Evolutionary conservation across 1,140 invertebrate species (phyloP).

Genomic region (Drosophila cardini): DNA sequence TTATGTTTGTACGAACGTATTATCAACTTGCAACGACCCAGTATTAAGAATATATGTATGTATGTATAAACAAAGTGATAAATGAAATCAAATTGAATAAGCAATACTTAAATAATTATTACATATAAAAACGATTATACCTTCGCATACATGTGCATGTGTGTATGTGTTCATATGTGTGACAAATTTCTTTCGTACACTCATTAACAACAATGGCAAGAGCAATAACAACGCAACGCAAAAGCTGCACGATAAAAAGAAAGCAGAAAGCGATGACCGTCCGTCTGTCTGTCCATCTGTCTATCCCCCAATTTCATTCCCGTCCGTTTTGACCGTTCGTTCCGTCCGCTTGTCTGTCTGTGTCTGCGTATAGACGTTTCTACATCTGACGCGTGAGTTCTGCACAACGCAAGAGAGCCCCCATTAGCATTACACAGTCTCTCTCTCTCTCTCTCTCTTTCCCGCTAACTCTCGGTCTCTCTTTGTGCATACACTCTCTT

Average conservation of each 20-base stretch:
- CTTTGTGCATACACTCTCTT: constrained; percentile 14
- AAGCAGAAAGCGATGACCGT: constrained; percentile 70
- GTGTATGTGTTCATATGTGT: constrained; percentile 8
- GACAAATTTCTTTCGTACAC: constrained; percentile 74
- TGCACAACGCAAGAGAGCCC: constrained; percentile 65
- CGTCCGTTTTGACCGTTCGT: not conserved
- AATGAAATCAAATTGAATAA: constrained; percentile 73
- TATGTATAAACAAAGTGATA: constrained; percentile 68
- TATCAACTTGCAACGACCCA: constrained; percentile 48
- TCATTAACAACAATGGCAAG: constrained; percentile 43
- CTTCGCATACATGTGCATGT: constrained; percentile 4
- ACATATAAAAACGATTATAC: constrained; percentile 33
- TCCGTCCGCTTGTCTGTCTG: not conserved
- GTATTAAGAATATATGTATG: constrained; percentile 37
- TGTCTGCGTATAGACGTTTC: constrained; percentile 64
- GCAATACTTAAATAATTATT: constrained; percentile 23
- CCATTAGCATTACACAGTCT: constrained; percentile 17
- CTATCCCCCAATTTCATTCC: constrained; percentile 32
- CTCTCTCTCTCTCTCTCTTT: constrained; percentile 22
- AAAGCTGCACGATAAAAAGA: constrained; percentile 78
- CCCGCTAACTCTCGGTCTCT: constrained; percentile 15
- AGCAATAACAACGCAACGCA: constrained; percentile 41
- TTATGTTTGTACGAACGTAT: constrained; percentile 9
- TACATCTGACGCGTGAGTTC: constrained; percentile 74
- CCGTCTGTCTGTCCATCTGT: constrained; percentile 20